phyloP scores from a whole-genome alignment of 92 coral and sea anemone genomes.

The Actinostola sp. region DNA sequence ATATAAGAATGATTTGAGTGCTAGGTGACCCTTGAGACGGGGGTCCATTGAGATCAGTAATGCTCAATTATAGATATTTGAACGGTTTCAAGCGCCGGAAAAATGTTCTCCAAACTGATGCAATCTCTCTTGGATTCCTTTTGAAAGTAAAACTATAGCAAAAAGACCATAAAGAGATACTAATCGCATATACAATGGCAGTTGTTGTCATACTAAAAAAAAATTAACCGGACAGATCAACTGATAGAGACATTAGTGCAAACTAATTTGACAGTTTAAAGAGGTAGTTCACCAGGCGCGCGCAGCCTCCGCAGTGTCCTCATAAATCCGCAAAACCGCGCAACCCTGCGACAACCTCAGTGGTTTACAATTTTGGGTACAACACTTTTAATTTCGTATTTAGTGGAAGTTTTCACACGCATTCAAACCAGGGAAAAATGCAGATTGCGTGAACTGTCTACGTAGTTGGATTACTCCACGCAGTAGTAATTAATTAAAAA shows the following conservation, averaged over 20 bases:
- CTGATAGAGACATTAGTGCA: neutral
- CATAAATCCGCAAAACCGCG: too few species aligned
- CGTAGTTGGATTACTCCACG: neutral
- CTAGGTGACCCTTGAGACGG: too few species aligned
- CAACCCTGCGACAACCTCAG: neutral
- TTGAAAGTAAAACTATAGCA: neutral
- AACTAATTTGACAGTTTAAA: neutral
- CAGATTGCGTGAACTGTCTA: conserved; percentile 10
- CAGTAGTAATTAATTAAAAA: neutral
- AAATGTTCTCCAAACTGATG: conserved; percentile 15
- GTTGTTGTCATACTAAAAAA: too few species aligned
- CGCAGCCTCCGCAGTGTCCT: neutral
- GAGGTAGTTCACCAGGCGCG: neutral
- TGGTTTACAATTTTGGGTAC: neutral
- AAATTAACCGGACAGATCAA: conserved; percentile 3
- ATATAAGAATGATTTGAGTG: too few species aligned
- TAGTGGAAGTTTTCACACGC: neutral
- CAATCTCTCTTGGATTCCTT: neutral
- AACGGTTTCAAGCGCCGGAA: conserved; percentile 7
- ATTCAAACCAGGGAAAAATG: neutral
- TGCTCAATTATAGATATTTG: conserved; percentile 10
- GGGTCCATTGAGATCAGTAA: too few species aligned
- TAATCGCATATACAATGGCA: conserved; percentile 1
- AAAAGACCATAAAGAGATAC: neutral
- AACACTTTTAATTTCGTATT: neutral